Conservation (phyloP, 2,113 vertebrate genomes). For the Vicugna pacos region DNA sequence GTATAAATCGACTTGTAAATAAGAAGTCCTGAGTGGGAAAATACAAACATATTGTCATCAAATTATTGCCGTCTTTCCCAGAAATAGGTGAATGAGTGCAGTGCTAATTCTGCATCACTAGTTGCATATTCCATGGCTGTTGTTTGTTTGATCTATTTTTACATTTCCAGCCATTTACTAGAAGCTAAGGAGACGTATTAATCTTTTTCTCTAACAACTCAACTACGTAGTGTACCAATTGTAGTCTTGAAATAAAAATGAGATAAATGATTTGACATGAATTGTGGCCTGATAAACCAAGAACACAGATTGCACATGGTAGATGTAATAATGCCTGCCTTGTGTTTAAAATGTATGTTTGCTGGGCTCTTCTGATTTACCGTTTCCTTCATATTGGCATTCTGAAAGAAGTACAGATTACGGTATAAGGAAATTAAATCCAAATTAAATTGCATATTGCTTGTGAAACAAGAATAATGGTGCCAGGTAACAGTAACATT, state of each 20-base stretch:
- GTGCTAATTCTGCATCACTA: not conserved
- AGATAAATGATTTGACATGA: constrained; percentile 63
- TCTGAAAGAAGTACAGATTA: constrained; percentile 21
- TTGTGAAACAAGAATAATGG: constrained; percentile 34
- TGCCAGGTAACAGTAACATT: not conserved
- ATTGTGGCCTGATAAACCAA: constrained; percentile 52
- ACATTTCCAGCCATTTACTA: constrained; percentile 55
- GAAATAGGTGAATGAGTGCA: not conserved
- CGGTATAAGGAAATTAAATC: not conserved
- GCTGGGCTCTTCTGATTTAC: not conserved
- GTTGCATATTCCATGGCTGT: not conserved
- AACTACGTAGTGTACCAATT: not conserved
- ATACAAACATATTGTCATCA: not conserved
- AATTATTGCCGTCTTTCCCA: not conserved
- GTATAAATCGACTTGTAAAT: constrained; percentile 23
- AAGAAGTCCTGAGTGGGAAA: not conserved
- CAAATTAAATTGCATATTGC: constrained; percentile 34
- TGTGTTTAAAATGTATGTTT: not conserved
- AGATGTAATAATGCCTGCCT: not conserved
- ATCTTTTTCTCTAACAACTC: constrained; percentile 51
- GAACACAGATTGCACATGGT: constrained; percentile 8
- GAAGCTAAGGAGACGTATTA: constrained; percentile 56
- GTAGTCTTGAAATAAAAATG: constrained; percentile 70
- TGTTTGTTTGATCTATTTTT: constrained; percentile 45
- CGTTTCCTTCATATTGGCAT: not conserved